Evolutionary conservation across 1,140 invertebrate species (phyloP), one percentile per base, ranked within the genome.

Genomic region (Penaeus japonicus): DNA sequence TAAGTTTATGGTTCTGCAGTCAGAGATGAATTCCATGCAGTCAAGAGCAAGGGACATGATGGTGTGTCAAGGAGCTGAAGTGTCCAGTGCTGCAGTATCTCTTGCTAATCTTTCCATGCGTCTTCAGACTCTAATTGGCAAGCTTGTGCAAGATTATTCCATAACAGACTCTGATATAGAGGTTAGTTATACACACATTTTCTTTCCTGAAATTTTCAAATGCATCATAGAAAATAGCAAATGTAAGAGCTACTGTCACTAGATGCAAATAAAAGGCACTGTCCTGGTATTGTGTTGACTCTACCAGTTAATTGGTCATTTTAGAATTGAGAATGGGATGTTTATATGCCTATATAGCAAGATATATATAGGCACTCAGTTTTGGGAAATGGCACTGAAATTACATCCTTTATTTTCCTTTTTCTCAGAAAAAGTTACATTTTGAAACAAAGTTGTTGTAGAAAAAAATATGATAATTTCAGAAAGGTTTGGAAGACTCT

Each of bases 21-120:
- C 95, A 24, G 94, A 95, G 91, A 92, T 95, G 86, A 93, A 93
- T 65, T 94, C 94, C 0, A 91, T 96, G 62, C 95, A 96, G 92
- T 93, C 93, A 83, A 94, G 94, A 91, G 94, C 94, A 47, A 92
- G 94, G 75, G 95, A 96, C 89, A 91, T 95, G 20, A 92, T 96
- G 55, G 93, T 95, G 75, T 94, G 95, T 82, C 95, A 96, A 92
- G 95, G 95, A 82, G 95, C 95, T 53, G 94, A 95, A 2, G 94
- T 95, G 39, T 95, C 95, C 0, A 95, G 95, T 35, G 95, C 95
- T 18, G 94, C 95, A 12, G 94, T 96, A 10, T 95, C 96, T 10
- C 93, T 97, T 4, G 94, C 95, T 65, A 94, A 95, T 35, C 92
- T 97, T 10, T 94, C 95, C 27, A 94, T 94, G 0, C 93, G 96